Evolutionary conservation across 1,140 invertebrate genomes (phyloP).

Genomic region (Drosophila willistoni): DNA sequence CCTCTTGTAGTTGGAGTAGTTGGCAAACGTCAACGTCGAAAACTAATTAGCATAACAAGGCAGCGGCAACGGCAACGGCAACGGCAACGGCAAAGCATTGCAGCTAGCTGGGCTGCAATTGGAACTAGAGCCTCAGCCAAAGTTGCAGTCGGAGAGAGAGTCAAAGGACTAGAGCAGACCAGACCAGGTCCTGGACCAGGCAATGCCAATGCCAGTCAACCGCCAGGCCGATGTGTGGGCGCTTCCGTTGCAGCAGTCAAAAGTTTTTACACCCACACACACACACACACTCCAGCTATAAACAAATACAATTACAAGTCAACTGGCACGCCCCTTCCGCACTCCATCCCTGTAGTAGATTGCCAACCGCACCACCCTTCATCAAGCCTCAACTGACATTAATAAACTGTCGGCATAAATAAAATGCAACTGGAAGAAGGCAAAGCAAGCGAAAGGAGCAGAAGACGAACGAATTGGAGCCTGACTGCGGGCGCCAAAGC

Average conservation of each 20-base stretch:
- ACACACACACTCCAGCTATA: slow-evolving; percentile 43
- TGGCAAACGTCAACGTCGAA: slow-evolving; percentile 81
- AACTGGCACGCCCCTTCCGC: slow-evolving; percentile 28
- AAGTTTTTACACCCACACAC: slow-evolving; percentile 52
- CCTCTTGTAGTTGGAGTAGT: slow-evolving; percentile 19
- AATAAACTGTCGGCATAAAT: slow-evolving; percentile 81
- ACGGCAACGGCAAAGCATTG: slow-evolving; percentile 49
- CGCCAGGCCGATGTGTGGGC: slow-evolving; percentile 41
- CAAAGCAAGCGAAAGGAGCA: slow-evolving; percentile 10
- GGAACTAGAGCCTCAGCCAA: slow-evolving; percentile 25
- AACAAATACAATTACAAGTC: slow-evolving; percentile 77
- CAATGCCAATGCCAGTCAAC: slow-evolving; percentile 39
- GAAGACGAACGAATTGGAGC: slow-evolving; percentile 11
- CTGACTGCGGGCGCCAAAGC: slow-evolving; percentile 32
- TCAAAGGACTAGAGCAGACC: not conserved
- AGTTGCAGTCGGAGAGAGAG: slow-evolving; percentile 23
- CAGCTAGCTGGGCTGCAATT: slow-evolving; percentile 6
- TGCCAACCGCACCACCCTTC: slow-evolving; percentile 13
- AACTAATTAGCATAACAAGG: slow-evolving; percentile 80
- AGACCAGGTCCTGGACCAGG: slow-evolving; percentile 25
- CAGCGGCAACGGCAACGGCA: slow-evolving; percentile 44
- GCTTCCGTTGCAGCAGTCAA: slow-evolving; percentile 44
- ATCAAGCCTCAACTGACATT: slow-evolving; percentile 53
- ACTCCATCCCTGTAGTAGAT: too few relatives aligned
- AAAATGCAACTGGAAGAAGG: slow-evolving; percentile 58